These are phyloP conservation scores for Odontomyia ornata DNA, from an alignment of 2,888 invertebrate genomes.

Conservation along the genomic window DNA sequence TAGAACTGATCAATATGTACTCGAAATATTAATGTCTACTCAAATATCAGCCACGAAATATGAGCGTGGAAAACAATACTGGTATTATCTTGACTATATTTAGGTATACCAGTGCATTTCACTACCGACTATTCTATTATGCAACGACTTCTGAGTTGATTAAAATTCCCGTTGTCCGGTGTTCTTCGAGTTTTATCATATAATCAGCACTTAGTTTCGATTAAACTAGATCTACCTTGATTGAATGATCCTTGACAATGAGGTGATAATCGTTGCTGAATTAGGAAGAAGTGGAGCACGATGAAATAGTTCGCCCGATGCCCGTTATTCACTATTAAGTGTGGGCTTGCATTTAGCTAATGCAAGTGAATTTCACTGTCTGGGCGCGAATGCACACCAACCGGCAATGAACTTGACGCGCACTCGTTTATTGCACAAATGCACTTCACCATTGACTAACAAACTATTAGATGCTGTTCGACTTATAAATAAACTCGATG, in stretches of 20 bases:
- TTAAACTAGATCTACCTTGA: background rate
- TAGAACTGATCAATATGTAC: background rate
- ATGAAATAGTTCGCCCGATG: background rate
- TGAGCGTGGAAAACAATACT: background rate
- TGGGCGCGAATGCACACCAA: constrained; percentile 1
- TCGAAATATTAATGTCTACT: background rate
- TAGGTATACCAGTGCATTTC: too few species aligned
- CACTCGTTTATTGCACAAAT: constrained; percentile 18
- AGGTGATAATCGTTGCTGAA: too few species aligned
- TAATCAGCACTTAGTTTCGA: too few species aligned
- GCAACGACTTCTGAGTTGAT: background rate
- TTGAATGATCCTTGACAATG: too few species aligned
- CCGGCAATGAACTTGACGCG: background rate
- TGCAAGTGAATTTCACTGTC: background rate
- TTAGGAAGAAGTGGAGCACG: background rate
- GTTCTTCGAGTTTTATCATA: too few species aligned
- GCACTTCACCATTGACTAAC: constrained; percentile 25
- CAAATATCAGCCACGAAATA: background rate
- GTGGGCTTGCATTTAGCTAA: background rate
- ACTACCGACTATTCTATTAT: background rate
- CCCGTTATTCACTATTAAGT: background rate
- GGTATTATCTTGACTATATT: too few species aligned
- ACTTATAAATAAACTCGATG: constrained; percentile 25
- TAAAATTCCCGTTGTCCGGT: too few species aligned
- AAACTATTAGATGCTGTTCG: background rate